These are phyloP conservation scores for Cephus spinipes DNA, from an alignment of 2,888 invertebrate genomes.

Conservation along the genomic window DNA sequence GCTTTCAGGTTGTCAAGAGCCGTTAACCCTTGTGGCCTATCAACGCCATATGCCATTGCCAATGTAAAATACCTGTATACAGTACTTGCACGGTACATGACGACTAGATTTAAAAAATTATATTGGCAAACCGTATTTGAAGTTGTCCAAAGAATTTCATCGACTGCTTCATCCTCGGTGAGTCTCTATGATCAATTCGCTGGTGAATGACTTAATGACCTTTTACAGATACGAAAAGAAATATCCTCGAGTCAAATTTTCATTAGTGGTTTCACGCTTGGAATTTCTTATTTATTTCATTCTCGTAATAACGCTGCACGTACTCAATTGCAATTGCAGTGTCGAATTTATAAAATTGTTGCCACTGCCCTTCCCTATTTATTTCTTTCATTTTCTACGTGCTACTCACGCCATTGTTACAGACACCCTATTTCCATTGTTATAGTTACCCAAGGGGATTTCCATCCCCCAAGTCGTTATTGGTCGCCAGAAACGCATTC, in stretches of 20 bases:
- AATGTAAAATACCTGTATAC: slow-evolving; percentile 34
- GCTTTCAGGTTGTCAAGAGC: not conserved
- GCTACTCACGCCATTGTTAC: not conserved
- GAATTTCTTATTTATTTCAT: not conserved
- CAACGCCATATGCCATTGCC: slow-evolving; percentile 55
- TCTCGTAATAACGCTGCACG: not conserved
- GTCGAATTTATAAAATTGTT: not conserved
- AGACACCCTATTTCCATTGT: not conserved
- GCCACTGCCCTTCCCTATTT: not conserved
- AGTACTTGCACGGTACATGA: slow-evolving; percentile 43
- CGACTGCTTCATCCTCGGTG: not conserved
- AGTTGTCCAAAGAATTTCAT: not conserved
- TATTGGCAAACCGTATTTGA: not conserved
- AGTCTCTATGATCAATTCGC: too few relatives aligned
- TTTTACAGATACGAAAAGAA: not conserved
- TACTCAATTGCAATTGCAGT: not conserved
- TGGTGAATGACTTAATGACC: not conserved
- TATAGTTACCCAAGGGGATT: not conserved
- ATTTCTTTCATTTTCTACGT: not conserved
- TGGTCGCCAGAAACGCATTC: not conserved
- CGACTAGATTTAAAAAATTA: slow-evolving; percentile 15
- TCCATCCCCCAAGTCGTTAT: not conserved
- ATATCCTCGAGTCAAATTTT: not conserved
- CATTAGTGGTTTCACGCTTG: not conserved
- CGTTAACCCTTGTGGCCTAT: slow-evolving; percentile 46